Conservation (phyloP, 2,797 vertebrate genomes). For the Trichosurus vulpecula region DNA sequence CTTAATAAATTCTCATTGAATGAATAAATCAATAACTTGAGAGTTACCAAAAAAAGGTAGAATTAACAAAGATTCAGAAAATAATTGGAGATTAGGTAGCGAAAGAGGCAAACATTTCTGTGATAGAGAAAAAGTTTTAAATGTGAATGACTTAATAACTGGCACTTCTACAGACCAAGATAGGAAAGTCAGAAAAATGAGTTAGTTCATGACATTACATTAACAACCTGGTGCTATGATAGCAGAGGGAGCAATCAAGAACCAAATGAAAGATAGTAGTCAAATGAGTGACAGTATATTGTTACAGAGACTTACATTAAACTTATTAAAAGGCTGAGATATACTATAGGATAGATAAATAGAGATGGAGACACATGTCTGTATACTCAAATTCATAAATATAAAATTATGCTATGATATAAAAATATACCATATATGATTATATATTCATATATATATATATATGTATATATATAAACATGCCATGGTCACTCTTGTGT, state of each 20-base stretch:
- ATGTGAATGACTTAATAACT: background rate
- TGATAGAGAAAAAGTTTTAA: background rate
- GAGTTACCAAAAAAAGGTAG: background rate
- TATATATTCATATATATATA: background rate
- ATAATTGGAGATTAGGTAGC: background rate
- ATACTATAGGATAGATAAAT: background rate
- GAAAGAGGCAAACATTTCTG: background rate
- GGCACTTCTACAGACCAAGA: background rate
- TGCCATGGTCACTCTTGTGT: background rate
- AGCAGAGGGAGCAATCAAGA: background rate
- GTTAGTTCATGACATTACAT: background rate
- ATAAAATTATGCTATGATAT: slow-evolving; percentile 9
- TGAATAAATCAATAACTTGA: background rate
- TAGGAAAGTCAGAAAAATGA: background rate
- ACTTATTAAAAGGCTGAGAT: background rate
- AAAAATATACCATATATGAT: no score
- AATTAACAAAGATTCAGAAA: background rate
- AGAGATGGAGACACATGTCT: background rate
- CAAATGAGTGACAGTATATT: background rate
- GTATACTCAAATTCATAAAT: background rate
- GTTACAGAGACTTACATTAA: background rate
- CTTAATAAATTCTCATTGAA: background rate
- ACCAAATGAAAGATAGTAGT: slow-evolving; percentile 23
- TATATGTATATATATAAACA: no score
- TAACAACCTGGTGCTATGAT: background rate